Evolutionary conservation across 30 jellyfish, hydroid and myxozoan genomes (phyloP).

Genomic region (Turritopsis rubra): DNA sequence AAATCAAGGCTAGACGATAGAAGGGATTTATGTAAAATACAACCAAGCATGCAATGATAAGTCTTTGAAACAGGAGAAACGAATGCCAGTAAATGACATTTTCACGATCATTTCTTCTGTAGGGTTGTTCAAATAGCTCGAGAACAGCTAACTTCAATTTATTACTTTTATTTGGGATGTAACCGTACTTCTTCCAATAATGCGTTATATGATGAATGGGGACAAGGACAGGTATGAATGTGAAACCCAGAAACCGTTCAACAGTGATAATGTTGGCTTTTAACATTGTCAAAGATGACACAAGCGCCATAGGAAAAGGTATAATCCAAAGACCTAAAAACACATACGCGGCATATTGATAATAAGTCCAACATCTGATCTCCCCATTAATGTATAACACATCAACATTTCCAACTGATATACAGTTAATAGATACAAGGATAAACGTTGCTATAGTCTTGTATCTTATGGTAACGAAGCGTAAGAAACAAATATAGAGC

Average conservation of each 20-base stretch:
- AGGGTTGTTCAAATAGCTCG: neutral
- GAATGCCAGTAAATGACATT: slow-evolving; percentile 29
- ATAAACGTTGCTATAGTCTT: neutral
- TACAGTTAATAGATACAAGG: neutral
- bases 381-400: neutral
- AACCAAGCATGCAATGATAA: neutral
- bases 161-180: too few species aligned
- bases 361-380: neutral
- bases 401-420: neutral
- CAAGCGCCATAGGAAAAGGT: neutral
- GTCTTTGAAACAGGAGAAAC: slow-evolving; percentile 19
- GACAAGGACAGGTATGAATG: neutral
- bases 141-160: neutral
- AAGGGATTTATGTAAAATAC: slow-evolving; percentile 4
- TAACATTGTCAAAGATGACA: neutral
- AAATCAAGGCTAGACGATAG: neutral
- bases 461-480: neutral
- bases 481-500: neutral
- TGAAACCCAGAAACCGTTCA: neutral
- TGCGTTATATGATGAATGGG: neutral
- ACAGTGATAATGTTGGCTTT: neutral
- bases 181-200: neutral
- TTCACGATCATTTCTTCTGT: slow-evolving; percentile 7
- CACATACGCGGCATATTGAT: neutral
- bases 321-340: neutral